Evolutionary conservation across 1,140 invertebrate species (phyloP), one percentile per base, ranked within the genome.

Genomic region (Drosophila burlai): DNA sequence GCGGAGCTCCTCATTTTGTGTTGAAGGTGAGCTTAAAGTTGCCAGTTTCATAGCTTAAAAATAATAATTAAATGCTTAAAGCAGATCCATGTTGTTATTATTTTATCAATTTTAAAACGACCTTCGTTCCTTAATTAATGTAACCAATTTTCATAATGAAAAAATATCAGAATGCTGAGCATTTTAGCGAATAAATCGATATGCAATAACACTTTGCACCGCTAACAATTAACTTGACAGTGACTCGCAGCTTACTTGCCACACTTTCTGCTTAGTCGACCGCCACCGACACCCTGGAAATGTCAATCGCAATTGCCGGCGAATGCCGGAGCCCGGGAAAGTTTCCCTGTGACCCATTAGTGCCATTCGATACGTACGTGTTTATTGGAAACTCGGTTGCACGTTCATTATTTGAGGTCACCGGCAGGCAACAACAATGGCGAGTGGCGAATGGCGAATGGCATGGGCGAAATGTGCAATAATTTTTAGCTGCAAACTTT

Each of bases 331-430:
- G 49, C 54, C 29, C 54, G 29, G 57, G 34, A 79, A 79, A 76
- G 60, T 75, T 65, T 54, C 61, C 49, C 49, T 59, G 34, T 75
- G 68, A 71, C 73, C 84, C 77, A 75, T 80, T 77, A 73, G 71
- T 66, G 83, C 46, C 67, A 77, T 82, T 85, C 58, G 82, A 75
- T 79, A 71, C 46, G 83, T 77, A 86, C 83, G 83, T 87, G 83
- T 77, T 89, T 87, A 80, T 83, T 78, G 72, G 68, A 69, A 89
- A 83, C 76, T 73, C 66, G 52, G 61, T 69, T 58, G 64, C 61
- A 72, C 76, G 71, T 77, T 83, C 72, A 52, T 83, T 71, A 75
- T 83, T 83, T 89, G 65, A 71, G 84, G 80, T 84, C 73, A 74
- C 66, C 10, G 24, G 21, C 24, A 38, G 24, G 24, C 61, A 42